A percentile compares a stretch with the other conserved stretches of the same genome.
Evolutionary conservation across 1,140 invertebrate genomes (phyloP).

Genomic region (Drosophila ironensis): DNA sequence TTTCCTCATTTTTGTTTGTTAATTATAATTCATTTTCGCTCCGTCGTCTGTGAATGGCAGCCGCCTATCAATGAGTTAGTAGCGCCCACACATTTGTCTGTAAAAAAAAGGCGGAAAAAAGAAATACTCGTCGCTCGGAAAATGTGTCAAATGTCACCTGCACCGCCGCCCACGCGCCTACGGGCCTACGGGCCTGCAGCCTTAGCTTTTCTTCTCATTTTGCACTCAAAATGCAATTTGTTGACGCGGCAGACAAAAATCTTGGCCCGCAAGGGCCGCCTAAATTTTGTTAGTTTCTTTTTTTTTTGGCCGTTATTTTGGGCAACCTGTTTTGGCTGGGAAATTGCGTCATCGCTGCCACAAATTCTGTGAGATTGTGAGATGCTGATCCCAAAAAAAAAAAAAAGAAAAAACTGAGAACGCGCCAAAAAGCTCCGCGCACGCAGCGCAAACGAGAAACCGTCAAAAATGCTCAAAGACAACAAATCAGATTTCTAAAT

Average conservation of each 20-base stretch:
- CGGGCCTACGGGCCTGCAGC: slow-evolving; percentile 1
- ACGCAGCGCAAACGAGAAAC: slow-evolving; percentile 9
- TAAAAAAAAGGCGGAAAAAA: slow-evolving; percentile 2
- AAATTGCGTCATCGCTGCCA: slow-evolving; percentile 42
- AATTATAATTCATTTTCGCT: slow-evolving; percentile 29
- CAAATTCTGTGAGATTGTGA: slow-evolving; percentile 8
- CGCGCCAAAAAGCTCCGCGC: slow-evolving; percentile 20
- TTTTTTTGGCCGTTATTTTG: slow-evolving; percentile 18
- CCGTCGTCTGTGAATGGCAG: slow-evolving; percentile 48
- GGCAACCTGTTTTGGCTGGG: slow-evolving; percentile 50
- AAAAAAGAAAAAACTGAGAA: slow-evolving; percentile 25
- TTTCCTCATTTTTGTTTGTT: too few species aligned
- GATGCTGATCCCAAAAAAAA: slow-evolving; percentile 13
- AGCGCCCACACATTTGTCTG: slow-evolving; percentile 47
- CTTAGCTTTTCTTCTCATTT: not conserved
- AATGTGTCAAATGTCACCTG: slow-evolving; percentile 67
- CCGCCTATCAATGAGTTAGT: slow-evolving; percentile 44
- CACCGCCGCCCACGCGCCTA: slow-evolving; percentile 25
- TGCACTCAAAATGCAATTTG: slow-evolving; percentile 26
- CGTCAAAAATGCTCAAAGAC: slow-evolving; percentile 21
- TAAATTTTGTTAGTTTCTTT: not conserved
- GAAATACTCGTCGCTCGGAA: slow-evolving; percentile 20
- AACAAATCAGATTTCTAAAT: slow-evolving; percentile 39
- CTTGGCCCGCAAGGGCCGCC: slow-evolving; percentile 6
- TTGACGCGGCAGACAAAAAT: not conserved